Base-by-base conservation (phyloP, 2,888 invertebrate genomes). In the Cacoxenus indagator region DNA sequence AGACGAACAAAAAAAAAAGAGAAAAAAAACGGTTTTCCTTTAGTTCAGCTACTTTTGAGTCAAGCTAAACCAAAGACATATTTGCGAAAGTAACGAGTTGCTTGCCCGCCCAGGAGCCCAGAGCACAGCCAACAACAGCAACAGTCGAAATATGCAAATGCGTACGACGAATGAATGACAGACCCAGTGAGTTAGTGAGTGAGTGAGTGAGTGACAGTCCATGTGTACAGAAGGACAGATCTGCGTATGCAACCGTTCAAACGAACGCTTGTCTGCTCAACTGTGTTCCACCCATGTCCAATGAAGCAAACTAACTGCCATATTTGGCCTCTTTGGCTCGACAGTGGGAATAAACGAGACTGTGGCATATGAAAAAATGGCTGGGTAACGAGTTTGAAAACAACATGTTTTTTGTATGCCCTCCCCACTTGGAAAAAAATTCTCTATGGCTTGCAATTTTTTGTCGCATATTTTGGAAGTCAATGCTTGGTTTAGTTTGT, bases 251-350 rank as follows among this genome's bases (percentile, higher is more conserved):
- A 55, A 26, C 24, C 55, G 22, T n/a, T 26, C 27, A 43, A n/a
- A 43, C 45, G 57, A 51, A 48, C 11, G 19, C 29, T 59, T 65
- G 37, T 61, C 59, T 62, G 64, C 64, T 70, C 48, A 75, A 73
- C 74, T 69, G 55, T n/a, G n/a, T n/a, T 55, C 55, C 55, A 55
- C 11, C 55, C 26, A 55, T 55, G 55, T 26, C 55, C 55, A 55
- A 55, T 55, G 55, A 55, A 54, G 73, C 73, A 77, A 76, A 75
- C 79, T 80, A 80, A 80, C 81, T 81, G 78, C 82, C 82, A 80
- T 81, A 82, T 81, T 81, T 82, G 80, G 80, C 76, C 82, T 82
- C 80, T 80, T 77, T 43, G 64, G 72, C 73, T 78, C 81, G 79
- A 81, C n/a, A 37, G 61, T 61, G n/a, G 64, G n/a, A 43, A 43